A percentile compares a stretch with the other conserved stretches of the same genome.
Conservation (phyloP, 2,888 invertebrate genomes). For the Phalangium opilio region DNA sequence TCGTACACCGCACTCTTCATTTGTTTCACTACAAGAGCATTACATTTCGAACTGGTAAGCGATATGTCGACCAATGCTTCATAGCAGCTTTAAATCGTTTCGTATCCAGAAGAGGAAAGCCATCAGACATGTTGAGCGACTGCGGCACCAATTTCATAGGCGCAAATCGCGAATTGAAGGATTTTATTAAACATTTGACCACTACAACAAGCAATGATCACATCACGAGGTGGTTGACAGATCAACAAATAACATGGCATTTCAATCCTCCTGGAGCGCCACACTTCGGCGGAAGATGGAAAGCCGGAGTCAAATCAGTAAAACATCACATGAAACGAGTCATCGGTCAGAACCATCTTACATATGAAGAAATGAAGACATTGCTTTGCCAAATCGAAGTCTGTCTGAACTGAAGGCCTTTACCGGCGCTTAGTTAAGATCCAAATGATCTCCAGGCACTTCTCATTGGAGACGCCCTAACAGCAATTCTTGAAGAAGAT, state of each 20-base stretch:
- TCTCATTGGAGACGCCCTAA: constrained; percentile 22
- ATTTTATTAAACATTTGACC: background rate
- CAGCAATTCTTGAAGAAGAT: constrained; percentile 20
- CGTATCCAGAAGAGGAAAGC: constrained; percentile 21
- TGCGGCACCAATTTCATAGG: constrained; percentile 20
- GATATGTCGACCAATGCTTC: constrained; percentile 11
- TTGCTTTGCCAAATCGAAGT: constrained; percentile 24
- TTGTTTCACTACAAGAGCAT: too few species aligned
- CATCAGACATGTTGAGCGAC: constrained; percentile 20
- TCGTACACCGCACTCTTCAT: too few species aligned
- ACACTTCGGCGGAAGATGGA: constrained; percentile 17
- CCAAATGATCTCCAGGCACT: too few species aligned
- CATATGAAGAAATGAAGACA: constrained; percentile 26
- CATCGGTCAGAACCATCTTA: constrained; percentile 21
- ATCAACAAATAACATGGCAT: constrained; percentile 17
- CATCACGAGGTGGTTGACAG: background rate
- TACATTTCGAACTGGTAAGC: too few species aligned
- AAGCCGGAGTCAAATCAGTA: constrained; percentile 14
- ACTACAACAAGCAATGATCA: background rate
- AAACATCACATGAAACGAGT: constrained; percentile 18
- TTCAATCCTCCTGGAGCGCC: constrained; percentile 19
- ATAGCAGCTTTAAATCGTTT: constrained; percentile 14
- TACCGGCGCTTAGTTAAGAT: constrained; percentile 16
- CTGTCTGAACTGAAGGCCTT: constrained; percentile 24
- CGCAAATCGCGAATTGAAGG: constrained; percentile 8